Percentiles rank a stretch among this genome's conserved stretches.
Evolutionary conservation across 1,140 invertebrate genomes (phyloP).

Genomic region (Lerema accius): DNA sequence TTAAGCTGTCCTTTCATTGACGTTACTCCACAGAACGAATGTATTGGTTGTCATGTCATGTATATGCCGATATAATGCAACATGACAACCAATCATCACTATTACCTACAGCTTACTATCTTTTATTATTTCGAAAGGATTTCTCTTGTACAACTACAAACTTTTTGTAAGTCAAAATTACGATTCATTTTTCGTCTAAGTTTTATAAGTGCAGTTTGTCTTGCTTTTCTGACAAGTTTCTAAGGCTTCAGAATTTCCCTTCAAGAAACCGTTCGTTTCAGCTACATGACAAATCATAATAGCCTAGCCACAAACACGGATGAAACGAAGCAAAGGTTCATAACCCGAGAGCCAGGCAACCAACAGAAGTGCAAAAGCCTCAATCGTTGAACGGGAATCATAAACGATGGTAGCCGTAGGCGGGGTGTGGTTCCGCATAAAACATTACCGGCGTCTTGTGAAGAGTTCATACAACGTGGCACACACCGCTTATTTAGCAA

Average conservation of each 20-base stretch:
- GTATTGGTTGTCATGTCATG: slow-evolving; percentile 39
- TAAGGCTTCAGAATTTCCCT: too few species aligned
- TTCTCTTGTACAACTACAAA: too few species aligned
- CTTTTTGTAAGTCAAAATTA: neutral
- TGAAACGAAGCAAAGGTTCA: too few species aligned
- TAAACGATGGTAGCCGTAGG: slow-evolving; percentile 35
- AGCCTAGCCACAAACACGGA: too few species aligned
- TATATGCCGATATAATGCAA: slow-evolving; percentile 10
- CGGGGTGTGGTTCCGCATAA: slow-evolving; percentile 47
- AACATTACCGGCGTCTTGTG: slow-evolving; percentile 31
- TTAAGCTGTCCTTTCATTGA: slow-evolving; percentile 31
- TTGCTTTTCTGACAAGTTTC: too few species aligned
- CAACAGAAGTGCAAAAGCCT: slow-evolving; percentile 17
- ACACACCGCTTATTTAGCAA: slow-evolving; percentile 56
- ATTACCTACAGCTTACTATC: slow-evolving; percentile 3
- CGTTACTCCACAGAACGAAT: slow-evolving; percentile 35
- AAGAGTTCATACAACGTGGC: slow-evolving; percentile 16
- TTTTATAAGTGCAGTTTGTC: too few species aligned
- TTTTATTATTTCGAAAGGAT: neutral
- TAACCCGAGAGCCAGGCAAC: neutral
- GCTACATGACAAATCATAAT: too few species aligned
- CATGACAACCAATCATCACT: slow-evolving; percentile 29
- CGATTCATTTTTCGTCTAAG: too few species aligned
- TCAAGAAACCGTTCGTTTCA: too few species aligned
- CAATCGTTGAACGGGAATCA: slow-evolving; percentile 26